Evolutionary conservation across 2,888 invertebrate species (phyloP).

Genomic region (Polylopha cassiicola): DNA sequence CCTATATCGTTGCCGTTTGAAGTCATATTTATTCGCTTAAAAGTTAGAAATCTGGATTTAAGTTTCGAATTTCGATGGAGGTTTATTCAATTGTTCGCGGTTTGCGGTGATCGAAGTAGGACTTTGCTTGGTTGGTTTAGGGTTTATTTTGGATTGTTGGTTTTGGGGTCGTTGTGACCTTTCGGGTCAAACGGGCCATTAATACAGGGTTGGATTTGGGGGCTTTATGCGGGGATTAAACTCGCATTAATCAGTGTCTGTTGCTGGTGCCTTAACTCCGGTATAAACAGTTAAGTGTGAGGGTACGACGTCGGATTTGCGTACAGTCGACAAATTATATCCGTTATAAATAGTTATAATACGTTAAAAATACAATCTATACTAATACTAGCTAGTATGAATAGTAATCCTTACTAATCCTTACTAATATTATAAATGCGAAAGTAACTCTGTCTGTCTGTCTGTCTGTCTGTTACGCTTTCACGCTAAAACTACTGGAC

Average conservation of each 20-base stretch:
- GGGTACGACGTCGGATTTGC: conserved; percentile 61
- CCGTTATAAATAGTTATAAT: too few relatives aligned
- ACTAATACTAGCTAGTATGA: too few relatives aligned
- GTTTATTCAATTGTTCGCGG: conserved; percentile 28
- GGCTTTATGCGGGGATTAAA: conserved; percentile 81
- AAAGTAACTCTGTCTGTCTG: too few relatives aligned
- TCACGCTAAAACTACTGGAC: too few relatives aligned
- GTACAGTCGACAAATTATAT: conserved; percentile 42
- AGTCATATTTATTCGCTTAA: conserved; percentile 60
- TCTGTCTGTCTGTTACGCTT: too few relatives aligned
- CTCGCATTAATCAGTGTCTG: conserved; percentile 84
- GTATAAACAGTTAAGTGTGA: conserved; percentile 77
- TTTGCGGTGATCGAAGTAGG: conserved; percentile 27
- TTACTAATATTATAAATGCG: too few relatives aligned
- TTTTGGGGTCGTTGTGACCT: conserved; percentile 53
- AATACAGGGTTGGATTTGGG: conserved; percentile 76
- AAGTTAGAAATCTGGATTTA: conserved; percentile 60
- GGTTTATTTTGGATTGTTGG: conserved; percentile 44
- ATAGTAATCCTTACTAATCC: too few relatives aligned
- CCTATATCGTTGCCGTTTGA: conserved; percentile 60
- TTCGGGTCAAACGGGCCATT: conserved; percentile 73
- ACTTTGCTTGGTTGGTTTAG: too few relatives aligned
- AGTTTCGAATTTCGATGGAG: conserved; percentile 25
- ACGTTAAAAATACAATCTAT: too few relatives aligned
- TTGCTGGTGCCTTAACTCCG: conserved; percentile 69